These are phyloP conservation scores for Chitala chitala DNA, from an alignment of 2,113 vertebrate genomes.

Conservation along the genomic window DNA sequence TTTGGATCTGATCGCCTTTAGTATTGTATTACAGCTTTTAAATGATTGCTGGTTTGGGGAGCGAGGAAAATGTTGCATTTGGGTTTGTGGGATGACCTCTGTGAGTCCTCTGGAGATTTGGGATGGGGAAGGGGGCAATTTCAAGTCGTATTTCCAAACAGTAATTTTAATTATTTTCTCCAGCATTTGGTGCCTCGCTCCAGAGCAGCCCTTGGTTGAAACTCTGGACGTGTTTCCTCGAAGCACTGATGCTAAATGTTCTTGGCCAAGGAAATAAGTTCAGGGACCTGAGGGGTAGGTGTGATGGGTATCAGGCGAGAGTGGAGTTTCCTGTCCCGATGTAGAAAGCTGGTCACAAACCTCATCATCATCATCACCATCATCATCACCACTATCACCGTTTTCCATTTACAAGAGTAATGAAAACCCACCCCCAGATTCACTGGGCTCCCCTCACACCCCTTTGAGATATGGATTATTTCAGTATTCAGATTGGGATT, in stretches of 20 bases:
- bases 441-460: no score
- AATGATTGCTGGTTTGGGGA: neutral
- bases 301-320: neutral
- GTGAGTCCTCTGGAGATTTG: neutral
- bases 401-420: neutral
- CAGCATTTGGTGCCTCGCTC: neutral
- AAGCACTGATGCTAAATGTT: no score
- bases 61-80: neutral
- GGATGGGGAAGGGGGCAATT: neutral
- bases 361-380: no score
- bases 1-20: constrained; percentile 26
- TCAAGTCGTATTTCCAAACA: neutral
- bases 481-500: neutral
- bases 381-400: no score
- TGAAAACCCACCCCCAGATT: neutral
- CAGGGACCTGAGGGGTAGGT: neutral
- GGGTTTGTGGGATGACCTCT: neutral
- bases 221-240: no score
- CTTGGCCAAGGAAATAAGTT: neutral
- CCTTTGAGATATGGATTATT: no score
- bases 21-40: constrained; percentile 9
- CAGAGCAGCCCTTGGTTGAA: neutral
- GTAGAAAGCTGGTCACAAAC: neutral
- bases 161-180: neutral
- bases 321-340: neutral